Evolutionary conservation across 2,113 vertebrate genomes (phyloP), one percentile per base, ranked within the genome.

Genomic region (Pycnonotus jocosus): DNA sequence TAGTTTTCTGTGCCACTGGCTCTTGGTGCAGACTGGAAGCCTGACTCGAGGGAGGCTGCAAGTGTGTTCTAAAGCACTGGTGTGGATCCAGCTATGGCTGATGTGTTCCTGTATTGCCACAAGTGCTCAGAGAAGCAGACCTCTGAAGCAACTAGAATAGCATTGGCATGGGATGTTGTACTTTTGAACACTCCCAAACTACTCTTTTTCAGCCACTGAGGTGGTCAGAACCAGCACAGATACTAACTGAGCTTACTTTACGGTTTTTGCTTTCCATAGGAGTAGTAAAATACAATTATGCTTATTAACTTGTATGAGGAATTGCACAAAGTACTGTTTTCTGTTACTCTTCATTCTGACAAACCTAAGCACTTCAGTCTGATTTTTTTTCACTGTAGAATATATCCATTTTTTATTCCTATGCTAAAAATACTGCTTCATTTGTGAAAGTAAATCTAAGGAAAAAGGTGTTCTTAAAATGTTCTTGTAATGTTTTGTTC

Each of bases 51-150:
- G 40, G 27, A 84, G 48, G 71, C 71, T 71, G 48, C 38, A 68
- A 1, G 15, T 30, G 33, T 74, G 21, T 58, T 81, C 28, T 58
- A 1, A 45, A 89, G 68, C 2, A 3, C 23, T 68, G 3, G 0
- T 11, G 25, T 44, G 68, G n/a, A 74, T 72, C 35, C 53, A 70
- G 28, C 62, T 62, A 0, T 22, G 48, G 12, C 13, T 40, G 27
- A 7, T 57, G 47, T 40, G 51, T 48, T 48, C 14, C 3, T 37
- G 9, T 25, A 22, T 9, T 74, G 56, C 15, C 33, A 88, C 25
- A 56, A 42, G 19, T 22, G 10, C 65, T 66, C 70, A 42, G 37
- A 76, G 50, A 66, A n/a, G 18, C 18, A 17, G 37, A 33, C n/a
- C 12, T 42, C 11, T 28, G 45, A 82, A 79, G 37, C 19, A 79